Percentiles rank a stretch among this genome's conserved stretches.
These are phyloP conservation scores for Drosophila subpulchrella DNA, from an alignment of 1,140 invertebrate species.

Conservation along the genomic window DNA sequence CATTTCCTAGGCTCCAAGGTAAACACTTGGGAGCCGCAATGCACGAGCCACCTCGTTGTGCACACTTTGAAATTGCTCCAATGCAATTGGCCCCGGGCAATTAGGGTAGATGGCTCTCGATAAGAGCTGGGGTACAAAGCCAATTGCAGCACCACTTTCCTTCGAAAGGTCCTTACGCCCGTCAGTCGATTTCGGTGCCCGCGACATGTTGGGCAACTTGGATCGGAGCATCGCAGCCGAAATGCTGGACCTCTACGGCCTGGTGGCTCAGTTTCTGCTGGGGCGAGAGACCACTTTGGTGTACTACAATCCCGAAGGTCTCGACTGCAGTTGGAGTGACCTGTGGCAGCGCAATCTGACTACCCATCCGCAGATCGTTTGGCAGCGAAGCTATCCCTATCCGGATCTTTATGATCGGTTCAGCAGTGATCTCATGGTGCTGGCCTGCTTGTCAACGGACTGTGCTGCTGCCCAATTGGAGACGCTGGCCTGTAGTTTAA, in stretches of 20 bases:
- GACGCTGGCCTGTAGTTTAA: slow-evolving; percentile 16
- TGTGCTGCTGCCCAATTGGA: neutral
- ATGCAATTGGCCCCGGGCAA: slow-evolving; percentile 18
- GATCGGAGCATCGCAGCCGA: slow-evolving; percentile 3
- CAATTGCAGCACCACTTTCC: neutral
- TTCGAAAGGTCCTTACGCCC: neutral
- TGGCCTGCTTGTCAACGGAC: slow-evolving; percentile 42
- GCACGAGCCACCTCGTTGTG: slow-evolving; percentile 14
- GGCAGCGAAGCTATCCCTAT: slow-evolving; percentile 5
- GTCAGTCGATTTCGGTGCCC: slow-evolving; percentile 1
- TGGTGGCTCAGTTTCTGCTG: slow-evolving; percentile 32
- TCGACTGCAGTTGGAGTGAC: slow-evolving; percentile 38
- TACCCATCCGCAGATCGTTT: slow-evolving; percentile 51
- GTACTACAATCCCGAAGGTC: slow-evolving; percentile 45
- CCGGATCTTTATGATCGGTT: neutral
- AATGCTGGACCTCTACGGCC: slow-evolving; percentile 33
- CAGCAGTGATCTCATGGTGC: slow-evolving; percentile 24
- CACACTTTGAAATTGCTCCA: slow-evolving; percentile 19
- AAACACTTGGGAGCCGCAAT: slow-evolving; percentile 12
- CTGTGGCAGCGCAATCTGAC: slow-evolving; percentile 32
- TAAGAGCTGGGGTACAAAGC: slow-evolving; percentile 3
- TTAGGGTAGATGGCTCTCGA: slow-evolving; percentile 22
- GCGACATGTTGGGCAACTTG: slow-evolving; percentile 37
- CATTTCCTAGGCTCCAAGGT: neutral
- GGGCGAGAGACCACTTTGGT: slow-evolving; percentile 22